Percentiles rank a stretch among this genome's conserved stretches.
Evolutionary conservation across 1,140 invertebrate genomes (phyloP).

Genomic region (Lepidostoma basale): DNA sequence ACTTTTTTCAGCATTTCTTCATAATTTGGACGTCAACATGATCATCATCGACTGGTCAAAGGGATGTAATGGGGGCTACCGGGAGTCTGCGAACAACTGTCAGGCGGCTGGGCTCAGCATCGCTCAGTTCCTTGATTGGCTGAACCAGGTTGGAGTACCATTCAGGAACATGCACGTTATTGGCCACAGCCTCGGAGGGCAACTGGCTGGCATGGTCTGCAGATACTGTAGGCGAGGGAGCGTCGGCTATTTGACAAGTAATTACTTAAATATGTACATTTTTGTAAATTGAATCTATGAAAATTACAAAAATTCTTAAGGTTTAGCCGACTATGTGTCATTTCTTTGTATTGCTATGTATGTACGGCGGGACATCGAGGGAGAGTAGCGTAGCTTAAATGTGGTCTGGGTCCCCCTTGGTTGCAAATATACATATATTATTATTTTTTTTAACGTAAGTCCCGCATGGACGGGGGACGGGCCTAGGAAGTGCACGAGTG

Average conservation of each 20-base stretch:
- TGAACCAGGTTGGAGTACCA: slow-evolving; percentile 51
- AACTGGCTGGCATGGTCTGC: slow-evolving; percentile 50
- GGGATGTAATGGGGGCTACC: slow-evolving; percentile 55
- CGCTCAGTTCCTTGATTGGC: slow-evolving; percentile 60
- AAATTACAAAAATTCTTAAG: no score
- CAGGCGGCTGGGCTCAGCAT: slow-evolving; percentile 59
- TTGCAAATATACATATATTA: no score
- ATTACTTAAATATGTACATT: background rate
- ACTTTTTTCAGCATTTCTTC: slow-evolving; percentile 52
- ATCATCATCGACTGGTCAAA: slow-evolving; percentile 63
- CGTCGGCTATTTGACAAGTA: slow-evolving; percentile 43
- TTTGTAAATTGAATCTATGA: no score
- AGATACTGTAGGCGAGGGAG: slow-evolving; percentile 26
- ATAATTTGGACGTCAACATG: slow-evolving; percentile 59
- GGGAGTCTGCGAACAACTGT: slow-evolving; percentile 58
- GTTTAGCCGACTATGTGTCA: no score
- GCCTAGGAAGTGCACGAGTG: no score
- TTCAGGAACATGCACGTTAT: slow-evolving; percentile 52
- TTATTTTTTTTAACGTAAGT: no score
- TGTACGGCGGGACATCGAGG: no score
- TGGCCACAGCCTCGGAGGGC: slow-evolving; percentile 47
- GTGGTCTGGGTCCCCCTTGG: no score
- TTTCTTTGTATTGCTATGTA: no score
- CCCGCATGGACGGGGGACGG: no score
- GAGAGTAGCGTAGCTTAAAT: no score